phyloP scores from a whole-genome alignment of 2,797 vertebrate species.

The Gorsachius magnificus region DNA sequence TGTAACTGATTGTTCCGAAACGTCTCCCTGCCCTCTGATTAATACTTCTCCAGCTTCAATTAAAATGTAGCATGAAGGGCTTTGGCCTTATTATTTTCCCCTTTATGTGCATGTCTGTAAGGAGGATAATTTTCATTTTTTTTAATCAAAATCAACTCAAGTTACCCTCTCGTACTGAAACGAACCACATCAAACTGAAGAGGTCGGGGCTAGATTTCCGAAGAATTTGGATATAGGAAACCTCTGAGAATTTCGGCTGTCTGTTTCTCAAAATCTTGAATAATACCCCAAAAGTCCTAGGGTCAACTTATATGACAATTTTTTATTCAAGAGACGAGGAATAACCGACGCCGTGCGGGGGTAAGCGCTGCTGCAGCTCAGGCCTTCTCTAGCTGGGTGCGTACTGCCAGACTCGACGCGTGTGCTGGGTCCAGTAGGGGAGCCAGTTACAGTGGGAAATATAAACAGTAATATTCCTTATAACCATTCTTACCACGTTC shows the following conservation, averaged over 20 bases:
- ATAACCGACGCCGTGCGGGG: rapidly evolving
- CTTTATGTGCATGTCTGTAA: slow-evolving; percentile 2
- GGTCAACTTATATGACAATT: neutral
- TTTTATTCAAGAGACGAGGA: neutral
- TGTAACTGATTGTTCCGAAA: slow-evolving; percentile 43
- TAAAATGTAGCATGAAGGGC: slow-evolving; percentile 53
- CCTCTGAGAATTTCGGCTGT: neutral
- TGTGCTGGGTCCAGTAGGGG: neutral
- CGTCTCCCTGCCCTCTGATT: slow-evolving; percentile 49
- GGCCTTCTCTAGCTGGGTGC: neutral
- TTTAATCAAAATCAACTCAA: slow-evolving; percentile 55
- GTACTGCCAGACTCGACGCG: rapidly evolving
- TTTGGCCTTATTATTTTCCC: slow-evolving; percentile 49
- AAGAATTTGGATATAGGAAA: neutral
- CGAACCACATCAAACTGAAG: slow-evolving; percentile 31
- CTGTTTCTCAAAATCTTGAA: neutral
- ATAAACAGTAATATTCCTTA: neutral
- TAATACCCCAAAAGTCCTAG: neutral
- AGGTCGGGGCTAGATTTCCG: neutral
- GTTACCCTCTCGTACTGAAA: slow-evolving; percentile 47
- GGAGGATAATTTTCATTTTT: slow-evolving; percentile 35
- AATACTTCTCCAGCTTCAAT: slow-evolving; percentile 47
- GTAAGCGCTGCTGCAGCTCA: neutral
- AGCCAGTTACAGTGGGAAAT: neutral
- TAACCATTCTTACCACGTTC: neutral